A percentile compares a stretch with the other conserved stretches of the same genome.
Evolutionary conservation across 2,113 vertebrate genomes (phyloP).

Genomic region (Epinephelus fuscoguttatus): DNA sequence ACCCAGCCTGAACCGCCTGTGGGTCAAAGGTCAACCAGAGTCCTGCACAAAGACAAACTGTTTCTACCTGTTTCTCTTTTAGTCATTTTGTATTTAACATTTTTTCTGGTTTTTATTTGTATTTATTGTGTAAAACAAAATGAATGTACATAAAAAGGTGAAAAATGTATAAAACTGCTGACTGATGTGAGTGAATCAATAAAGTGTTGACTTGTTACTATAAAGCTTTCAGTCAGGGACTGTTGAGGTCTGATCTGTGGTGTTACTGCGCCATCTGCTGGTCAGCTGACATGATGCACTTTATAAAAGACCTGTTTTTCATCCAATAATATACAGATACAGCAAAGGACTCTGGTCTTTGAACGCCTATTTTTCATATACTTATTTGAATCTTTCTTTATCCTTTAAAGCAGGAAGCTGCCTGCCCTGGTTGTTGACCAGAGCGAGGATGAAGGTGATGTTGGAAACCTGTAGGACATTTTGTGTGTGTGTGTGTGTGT

Average conservation of each 20-base stretch:
- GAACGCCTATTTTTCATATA: neutral
- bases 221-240: neutral
- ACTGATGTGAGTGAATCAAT: neutral
- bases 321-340: neutral
- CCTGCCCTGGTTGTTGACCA: too few species aligned
- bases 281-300: neutral
- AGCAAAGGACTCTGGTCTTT: neutral
- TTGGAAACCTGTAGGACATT: too few species aligned
- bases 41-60: neutral
- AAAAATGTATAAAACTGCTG: neutral
- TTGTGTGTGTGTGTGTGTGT: too few species aligned
- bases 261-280: constrained; percentile 30
- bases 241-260: neutral
- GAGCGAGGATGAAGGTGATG: too few species aligned
- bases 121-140: constrained; percentile 17
- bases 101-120: neutral
- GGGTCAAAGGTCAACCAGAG: constrained; percentile 7
- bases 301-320: neutral
- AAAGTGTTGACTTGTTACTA: neutral
- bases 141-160: neutral
- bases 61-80: neutral
- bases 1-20: neutral
- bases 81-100: neutral
- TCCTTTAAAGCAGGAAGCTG: too few species aligned
- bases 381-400: too few species aligned